These are phyloP conservation scores for Cryptus armator DNA, from an alignment of 2,888 invertebrate genomes.

Conservation along the genomic window DNA sequence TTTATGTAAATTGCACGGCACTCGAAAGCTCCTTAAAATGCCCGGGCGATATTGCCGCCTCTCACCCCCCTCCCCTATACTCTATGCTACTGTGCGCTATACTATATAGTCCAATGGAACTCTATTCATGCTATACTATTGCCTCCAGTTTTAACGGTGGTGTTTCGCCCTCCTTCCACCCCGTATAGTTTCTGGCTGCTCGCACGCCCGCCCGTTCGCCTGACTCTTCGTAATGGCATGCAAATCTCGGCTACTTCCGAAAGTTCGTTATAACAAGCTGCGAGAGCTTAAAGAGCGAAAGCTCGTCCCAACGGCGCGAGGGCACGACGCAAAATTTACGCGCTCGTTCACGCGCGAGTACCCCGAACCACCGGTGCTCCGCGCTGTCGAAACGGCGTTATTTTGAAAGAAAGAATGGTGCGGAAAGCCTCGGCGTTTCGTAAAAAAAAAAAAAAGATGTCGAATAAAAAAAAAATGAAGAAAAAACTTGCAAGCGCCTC, in stretches of 20 bases:
- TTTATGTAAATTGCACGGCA: slow-evolving; percentile 69
- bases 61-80: slow-evolving; percentile 3
- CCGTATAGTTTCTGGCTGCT: slow-evolving; percentile 56
- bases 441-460: background rate
- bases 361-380: background rate
- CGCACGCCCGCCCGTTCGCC: slow-evolving; percentile 31
- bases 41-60: slow-evolving; percentile 62
- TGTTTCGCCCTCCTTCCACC: slow-evolving; percentile 52
- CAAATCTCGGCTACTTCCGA: slow-evolving; percentile 79
- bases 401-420: background rate
- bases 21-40: slow-evolving; percentile 70
- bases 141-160: slow-evolving; percentile 41
- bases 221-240: slow-evolving; percentile 74
- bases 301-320: slow-evolving; percentile 52
- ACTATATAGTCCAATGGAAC: slow-evolving; percentile 5
- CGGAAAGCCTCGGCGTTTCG: background rate
- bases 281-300: slow-evolving; percentile 71
- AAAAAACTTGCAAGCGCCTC: background rate
- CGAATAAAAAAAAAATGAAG: too few relatives aligned
- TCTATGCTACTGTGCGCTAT: slow-evolving; percentile 12
- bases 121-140: slow-evolving; percentile 23
- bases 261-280: slow-evolving; percentile 79
- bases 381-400: background rate
- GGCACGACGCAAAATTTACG: slow-evolving; percentile 43
- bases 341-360: background rate